phyloP scores from a whole-genome alignment of 1,140 invertebrate genomes.

The Drosophila parabipectinata region DNA sequence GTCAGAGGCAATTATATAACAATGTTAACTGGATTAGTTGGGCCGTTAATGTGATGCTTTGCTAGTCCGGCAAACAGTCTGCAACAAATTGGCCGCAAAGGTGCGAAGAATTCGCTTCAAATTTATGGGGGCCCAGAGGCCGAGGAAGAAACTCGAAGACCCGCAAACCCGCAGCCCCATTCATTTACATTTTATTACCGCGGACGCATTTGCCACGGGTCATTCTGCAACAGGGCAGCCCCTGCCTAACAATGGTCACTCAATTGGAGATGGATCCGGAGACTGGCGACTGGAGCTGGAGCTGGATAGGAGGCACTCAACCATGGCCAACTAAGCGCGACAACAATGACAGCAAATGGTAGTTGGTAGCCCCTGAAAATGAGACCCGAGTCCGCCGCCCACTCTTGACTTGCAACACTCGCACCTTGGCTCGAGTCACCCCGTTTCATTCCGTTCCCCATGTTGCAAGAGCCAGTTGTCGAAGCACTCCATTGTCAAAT shows the following conservation, averaged over 20 bases:
- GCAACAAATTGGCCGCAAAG: slow-evolving; percentile 70
- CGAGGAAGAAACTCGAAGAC: slow-evolving; percentile 13
- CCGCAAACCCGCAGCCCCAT: slow-evolving; percentile 48
- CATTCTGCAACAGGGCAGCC: slow-evolving; percentile 73
- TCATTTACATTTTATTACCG: slow-evolving; percentile 80
- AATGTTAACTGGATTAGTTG: slow-evolving; percentile 75
- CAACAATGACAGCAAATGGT: slow-evolving; percentile 62
- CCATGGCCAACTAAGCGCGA: slow-evolving; percentile 74
- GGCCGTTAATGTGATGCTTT: slow-evolving; percentile 66
- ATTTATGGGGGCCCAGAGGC: slow-evolving; percentile 32
- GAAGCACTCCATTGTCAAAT: slow-evolving; percentile 70
- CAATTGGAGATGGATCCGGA: slow-evolving; percentile 69
- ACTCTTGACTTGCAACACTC: slow-evolving; percentile 63
- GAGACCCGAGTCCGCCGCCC: slow-evolving; percentile 25
- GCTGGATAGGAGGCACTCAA: slow-evolving; percentile 44
- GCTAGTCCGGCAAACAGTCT: slow-evolving; percentile 41
- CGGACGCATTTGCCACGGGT: slow-evolving; percentile 76
- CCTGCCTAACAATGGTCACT: slow-evolving; percentile 69
- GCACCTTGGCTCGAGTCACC: slow-evolving; percentile 37
- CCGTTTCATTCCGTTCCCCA: slow-evolving; percentile 19
- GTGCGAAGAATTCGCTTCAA: slow-evolving; percentile 68
- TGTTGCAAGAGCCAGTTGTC: slow-evolving; percentile 63
- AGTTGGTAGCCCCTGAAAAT: slow-evolving; percentile 32
- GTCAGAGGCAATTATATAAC: slow-evolving; percentile 76
- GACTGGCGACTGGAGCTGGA: background rate